Conservation (phyloP, 2,888 invertebrate genomes). For the Dysmachus trigonus region DNA sequence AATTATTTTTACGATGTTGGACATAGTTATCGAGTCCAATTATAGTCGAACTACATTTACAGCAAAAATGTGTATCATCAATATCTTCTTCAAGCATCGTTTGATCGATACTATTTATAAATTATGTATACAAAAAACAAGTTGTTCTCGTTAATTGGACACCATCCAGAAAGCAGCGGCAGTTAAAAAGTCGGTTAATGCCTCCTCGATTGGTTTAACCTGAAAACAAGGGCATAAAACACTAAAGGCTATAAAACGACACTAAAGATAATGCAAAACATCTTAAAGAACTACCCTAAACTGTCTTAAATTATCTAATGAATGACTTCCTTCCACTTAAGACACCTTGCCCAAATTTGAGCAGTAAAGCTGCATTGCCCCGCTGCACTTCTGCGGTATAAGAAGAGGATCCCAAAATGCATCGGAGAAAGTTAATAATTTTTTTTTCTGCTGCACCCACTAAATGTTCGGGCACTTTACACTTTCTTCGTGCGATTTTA, state of each 20-base stretch:
- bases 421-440: conserved; percentile 16
- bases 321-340: neutral
- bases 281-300: neutral
- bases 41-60: conserved; percentile 85
- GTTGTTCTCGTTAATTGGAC: neutral
- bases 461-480: conserved; percentile 11
- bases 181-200: neutral
- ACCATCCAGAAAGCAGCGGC: neutral
- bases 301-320: neutral
- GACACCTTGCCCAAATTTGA: neutral
- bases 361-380: neutral
- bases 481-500: conserved; percentile 17
- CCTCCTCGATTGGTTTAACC: neutral
- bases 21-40: conserved; percentile 88
- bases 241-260: neutral
- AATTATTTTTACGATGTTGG: conserved; percentile 79
- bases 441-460: neutral
- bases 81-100: conserved; percentile 70
- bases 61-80: conserved; percentile 87
- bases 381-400: neutral
- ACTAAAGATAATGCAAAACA: neutral
- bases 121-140: neutral
- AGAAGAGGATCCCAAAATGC: neutral
- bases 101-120: neutral
- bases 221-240: neutral